Evolutionary conservation across 2,888 invertebrate species (phyloP).

Genomic region (Andrena praecox): DNA sequence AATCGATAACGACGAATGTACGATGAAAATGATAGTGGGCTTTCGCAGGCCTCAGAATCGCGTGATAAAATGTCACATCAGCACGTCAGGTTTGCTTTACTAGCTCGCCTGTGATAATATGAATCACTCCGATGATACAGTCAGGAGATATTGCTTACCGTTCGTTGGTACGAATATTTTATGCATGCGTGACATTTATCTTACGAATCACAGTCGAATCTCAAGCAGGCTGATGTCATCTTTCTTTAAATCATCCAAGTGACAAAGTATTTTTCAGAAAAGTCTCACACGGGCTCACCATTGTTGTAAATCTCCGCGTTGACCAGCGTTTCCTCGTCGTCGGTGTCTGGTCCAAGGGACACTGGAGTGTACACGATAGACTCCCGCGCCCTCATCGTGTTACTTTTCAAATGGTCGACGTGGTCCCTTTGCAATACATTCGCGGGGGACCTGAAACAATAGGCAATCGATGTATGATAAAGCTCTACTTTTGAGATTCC

Average conservation of each 20-base stretch:
- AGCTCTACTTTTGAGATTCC: background rate
- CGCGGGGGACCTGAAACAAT: slow-evolving; percentile 55
- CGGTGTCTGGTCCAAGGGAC: slow-evolving; percentile 83
- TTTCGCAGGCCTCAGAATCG: no score
- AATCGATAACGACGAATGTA: no score
- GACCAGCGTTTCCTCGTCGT: slow-evolving; percentile 83
- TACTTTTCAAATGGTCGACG: background rate
- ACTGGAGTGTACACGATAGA: slow-evolving; percentile 83
- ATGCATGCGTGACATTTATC: background rate
- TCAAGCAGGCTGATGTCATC: background rate
- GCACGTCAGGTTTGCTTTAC: no score
- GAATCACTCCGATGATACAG: slow-evolving; percentile 13
- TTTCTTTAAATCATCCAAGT: background rate
- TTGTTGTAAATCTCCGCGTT: slow-evolving; percentile 83
- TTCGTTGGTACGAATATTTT: slow-evolving; percentile 30
- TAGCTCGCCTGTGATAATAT: no score
- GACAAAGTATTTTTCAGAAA: background rate
- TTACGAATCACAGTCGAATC: background rate
- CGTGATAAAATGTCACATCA: no score
- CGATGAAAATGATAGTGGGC: no score
- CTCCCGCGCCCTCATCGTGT: slow-evolving; percentile 81
- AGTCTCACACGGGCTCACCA: slow-evolving; percentile 74
- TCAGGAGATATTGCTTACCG: slow-evolving; percentile 28
- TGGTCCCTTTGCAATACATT: slow-evolving; percentile 33
- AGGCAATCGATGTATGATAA: background rate